Evolutionary conservation across 2,888 invertebrate genomes (phyloP), one percentile per base, ranked within the genome.

Genomic region (Aspidiotus destructor): DNA sequence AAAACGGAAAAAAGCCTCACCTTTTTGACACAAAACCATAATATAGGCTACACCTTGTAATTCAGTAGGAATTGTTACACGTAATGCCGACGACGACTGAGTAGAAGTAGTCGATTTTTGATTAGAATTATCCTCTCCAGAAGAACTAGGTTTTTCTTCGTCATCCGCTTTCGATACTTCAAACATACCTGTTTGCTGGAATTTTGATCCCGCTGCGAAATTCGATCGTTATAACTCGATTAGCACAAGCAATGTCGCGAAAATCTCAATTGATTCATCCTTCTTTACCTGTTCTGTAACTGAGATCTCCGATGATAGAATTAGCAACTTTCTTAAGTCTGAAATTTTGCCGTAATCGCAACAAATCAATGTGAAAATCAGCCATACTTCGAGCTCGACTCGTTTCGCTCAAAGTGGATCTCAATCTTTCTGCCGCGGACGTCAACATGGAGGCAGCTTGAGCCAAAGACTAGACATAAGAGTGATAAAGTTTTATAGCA

Each of bases 21-120:
- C 89, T 84, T 94, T 94, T 77, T 94, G 92, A 73, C 96, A 94
- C 53, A 92, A 83, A 7, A 97, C 96, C 77, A 95, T 93, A 73
- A 97, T 96, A 76, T 95, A 96, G 0, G 95, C 95, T 13, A 93
- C 92, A 1, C 96, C 96, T 78, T 96, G 94, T 68, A 97, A 80
- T 77, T 97, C 96, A 8, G 92, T 89, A 0, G 97, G 96, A 53
- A 97, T 91, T 9, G 89, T 89, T 8, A 97, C 96, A 62, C 92
- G 84, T 60, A 97, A 79, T 0, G 94, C 89, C 2, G 94, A 92
- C 9, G 64, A 57, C 3, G 80, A 80, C 75, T 84, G 85, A 41
- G 77, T 76, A 16, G 80, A 79, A 41, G 82, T 81, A 1, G 84
- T 83, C 75, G 78, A 77, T 17, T 77, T 75, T 40, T 77, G 76